Evolutionary conservation across 92 coral and sea anemone species (phyloP).

Genomic region (Zoanthus sansibaricus): DNA sequence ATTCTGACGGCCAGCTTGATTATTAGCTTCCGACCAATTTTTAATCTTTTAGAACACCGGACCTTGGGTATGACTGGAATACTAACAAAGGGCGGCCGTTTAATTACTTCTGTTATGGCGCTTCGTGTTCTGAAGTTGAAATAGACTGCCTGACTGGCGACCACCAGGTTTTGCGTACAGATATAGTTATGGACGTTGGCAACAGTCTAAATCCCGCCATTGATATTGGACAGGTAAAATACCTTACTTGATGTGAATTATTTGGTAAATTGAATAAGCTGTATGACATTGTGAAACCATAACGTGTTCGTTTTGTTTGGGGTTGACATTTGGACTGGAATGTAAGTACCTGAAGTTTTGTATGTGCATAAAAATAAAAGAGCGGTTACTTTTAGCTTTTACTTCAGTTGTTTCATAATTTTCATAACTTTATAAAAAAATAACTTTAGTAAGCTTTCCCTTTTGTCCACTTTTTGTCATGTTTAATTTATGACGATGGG

Average conservation of each 20-base stretch:
- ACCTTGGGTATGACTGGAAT: slow-evolving; percentile 68
- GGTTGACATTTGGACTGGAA: no score
- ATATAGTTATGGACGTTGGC: slow-evolving; percentile 90
- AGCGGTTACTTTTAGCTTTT: no score
- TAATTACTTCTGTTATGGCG: slow-evolving; percentile 85
- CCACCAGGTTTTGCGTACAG: slow-evolving; percentile 80
- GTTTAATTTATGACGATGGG: no score
- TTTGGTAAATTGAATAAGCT: no score
- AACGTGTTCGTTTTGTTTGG: no score
- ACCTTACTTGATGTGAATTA: neutral
- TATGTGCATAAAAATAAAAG: no score
- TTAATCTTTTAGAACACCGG: slow-evolving; percentile 70
- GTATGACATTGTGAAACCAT: no score
- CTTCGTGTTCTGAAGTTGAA: slow-evolving; percentile 88
- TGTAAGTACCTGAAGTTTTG: no score
- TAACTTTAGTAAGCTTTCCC: no score
- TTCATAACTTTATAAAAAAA: no score
- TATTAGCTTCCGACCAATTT: neutral
- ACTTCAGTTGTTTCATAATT: no score
- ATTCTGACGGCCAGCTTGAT: neutral
- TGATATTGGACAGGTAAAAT: slow-evolving; percentile 85
- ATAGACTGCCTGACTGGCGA: slow-evolving; percentile 84
- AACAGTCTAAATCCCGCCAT: slow-evolving; percentile 88
- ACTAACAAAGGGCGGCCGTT: slow-evolving; percentile 74
- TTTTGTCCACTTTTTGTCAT: no score